A percentile compares a stretch with the other conserved stretches of the same genome.
phyloP scores from a whole-genome alignment of 2,113 vertebrate species.

The Neotragus moschatus region DNA sequence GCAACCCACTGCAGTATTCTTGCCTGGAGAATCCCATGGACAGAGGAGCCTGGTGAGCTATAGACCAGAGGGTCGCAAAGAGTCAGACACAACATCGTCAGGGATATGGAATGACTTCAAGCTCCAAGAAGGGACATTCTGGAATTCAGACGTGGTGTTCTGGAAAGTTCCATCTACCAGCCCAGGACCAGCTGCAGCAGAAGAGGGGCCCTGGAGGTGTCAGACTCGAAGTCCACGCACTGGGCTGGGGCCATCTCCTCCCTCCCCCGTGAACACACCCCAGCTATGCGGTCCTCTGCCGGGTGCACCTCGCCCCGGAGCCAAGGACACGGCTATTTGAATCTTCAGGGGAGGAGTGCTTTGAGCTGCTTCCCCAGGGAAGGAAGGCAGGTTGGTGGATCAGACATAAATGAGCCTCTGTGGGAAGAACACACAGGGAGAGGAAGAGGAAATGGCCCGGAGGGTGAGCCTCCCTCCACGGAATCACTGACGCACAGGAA shows the following conservation, averaged over 20 bases:
- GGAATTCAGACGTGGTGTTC: neutral
- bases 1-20: neutral
- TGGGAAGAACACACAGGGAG: neutral
- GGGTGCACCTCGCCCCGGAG: fast-evolving
- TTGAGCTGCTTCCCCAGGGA: neutral
- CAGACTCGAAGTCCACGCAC: neutral
- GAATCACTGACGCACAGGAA: neutral
- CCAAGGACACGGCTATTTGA: fast-evolving
- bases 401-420: neutral
- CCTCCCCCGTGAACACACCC: neutral
- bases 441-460: neutral
- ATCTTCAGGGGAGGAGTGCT: neutral
- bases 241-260: neutral
- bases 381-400: neutral
- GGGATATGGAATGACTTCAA: neutral
- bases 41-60: neutral
- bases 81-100: neutral
- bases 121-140: neutral
- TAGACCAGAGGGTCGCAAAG: neutral
- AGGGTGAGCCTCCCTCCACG: fast-evolving
- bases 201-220: neutral
- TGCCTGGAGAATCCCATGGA: neutral
- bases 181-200: too few relatives aligned
- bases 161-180: neutral
- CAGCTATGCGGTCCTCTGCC: too few relatives aligned